Conservation (phyloP, 1,140 invertebrate species). For the Aphaenogaster ashmeadi region DNA sequence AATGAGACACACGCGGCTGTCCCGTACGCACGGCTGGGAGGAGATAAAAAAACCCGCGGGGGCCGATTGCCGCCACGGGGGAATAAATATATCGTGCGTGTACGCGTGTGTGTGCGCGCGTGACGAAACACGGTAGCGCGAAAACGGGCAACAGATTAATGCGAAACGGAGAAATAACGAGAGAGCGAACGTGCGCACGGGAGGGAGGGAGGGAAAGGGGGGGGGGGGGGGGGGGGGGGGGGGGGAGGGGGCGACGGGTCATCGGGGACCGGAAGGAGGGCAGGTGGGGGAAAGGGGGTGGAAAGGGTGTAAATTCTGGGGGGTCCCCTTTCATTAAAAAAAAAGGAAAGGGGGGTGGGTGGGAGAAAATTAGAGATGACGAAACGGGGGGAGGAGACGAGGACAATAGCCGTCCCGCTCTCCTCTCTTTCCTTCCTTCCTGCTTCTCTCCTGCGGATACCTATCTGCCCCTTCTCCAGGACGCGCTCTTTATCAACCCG, state of each 20-base stretch:
- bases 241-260: too few species aligned
- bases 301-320: too few species aligned
- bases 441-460: constrained; percentile 20
- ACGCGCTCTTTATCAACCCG: constrained; percentile 20
- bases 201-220: neutral
- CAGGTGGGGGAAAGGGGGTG: too few species aligned
- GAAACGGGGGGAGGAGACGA: neutral
- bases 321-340: too few species aligned
- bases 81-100: neutral
- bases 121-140: neutral
- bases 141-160: constrained; percentile 29
- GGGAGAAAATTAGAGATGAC: constrained; percentile 11
- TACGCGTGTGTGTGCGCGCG: neutral
- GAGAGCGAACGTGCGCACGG: neutral
- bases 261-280: too few species aligned
- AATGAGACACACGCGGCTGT: constrained; percentile 12
- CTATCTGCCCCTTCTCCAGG: constrained; percentile 27
- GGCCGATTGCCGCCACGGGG: constrained; percentile 3
- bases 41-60: constrained; percentile 35
- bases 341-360: too few species aligned
- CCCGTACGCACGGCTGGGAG: neutral
- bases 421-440: constrained; percentile 41
- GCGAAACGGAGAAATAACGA: constrained; percentile 14
- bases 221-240: neutral
- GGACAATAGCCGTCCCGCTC: constrained; percentile 4